phyloP scores from a whole-genome alignment of 1,140 invertebrate genomes.

The Melitaea cinxia region DNA sequence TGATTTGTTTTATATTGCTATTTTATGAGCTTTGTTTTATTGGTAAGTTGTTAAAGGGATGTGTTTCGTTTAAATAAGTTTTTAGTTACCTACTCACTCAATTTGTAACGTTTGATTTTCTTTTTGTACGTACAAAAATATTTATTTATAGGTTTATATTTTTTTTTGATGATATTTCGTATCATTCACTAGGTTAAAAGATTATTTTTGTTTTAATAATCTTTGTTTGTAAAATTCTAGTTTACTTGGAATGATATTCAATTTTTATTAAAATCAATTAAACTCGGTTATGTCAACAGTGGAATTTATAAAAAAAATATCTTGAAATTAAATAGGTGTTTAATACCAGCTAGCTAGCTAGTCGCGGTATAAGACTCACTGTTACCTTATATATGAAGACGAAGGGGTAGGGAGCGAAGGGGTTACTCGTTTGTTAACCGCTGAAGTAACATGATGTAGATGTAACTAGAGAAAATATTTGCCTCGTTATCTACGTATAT shows the following conservation, averaged over 20 bases:
- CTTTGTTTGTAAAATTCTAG: too few species aligned
- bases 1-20: conserved; percentile 27
- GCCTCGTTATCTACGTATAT: conserved; percentile 28
- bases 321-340: too few species aligned
- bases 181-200: too few species aligned
- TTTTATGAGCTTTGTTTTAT: conserved; percentile 28
- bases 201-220: too few species aligned
- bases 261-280: too few species aligned
- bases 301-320: too few species aligned
- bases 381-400: conserved; percentile 67
- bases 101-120: conserved; percentile 4
- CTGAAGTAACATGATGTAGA: conserved; percentile 38
- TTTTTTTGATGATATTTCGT: too few species aligned
- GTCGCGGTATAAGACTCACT: conserved; percentile 53
- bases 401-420: conserved; percentile 51
- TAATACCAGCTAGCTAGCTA: too few species aligned
- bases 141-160: background rate
- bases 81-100: background rate
- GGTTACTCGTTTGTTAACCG: conserved; percentile 70
- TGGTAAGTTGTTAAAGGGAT: conserved; percentile 19
- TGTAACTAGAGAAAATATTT: conserved; percentile 38
- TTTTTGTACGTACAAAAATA: too few species aligned
- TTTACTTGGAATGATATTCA: too few species aligned
- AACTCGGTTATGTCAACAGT: too few species aligned
- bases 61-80: conserved; percentile 15